phyloP scores from a whole-genome alignment of 2,113 vertebrate genomes.

The Callocephalon fimbriatum region DNA sequence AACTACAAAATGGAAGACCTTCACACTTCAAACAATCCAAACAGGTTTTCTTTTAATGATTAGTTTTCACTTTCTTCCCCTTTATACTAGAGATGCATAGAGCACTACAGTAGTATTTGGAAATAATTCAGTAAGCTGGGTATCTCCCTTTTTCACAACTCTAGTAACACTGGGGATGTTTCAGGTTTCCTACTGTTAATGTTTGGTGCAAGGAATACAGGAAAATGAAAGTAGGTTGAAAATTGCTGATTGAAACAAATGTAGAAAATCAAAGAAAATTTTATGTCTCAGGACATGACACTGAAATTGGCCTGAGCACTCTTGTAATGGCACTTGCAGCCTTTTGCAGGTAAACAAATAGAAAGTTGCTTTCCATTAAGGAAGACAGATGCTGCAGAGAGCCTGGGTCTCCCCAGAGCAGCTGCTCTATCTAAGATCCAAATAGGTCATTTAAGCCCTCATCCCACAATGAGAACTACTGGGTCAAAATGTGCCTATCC shows the following conservation, averaged over 20 bases:
- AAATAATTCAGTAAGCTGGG: slow-evolving; percentile 14
- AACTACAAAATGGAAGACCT: slow-evolving; percentile 39
- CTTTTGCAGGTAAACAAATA: slow-evolving; percentile 61
- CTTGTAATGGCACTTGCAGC: not conserved
- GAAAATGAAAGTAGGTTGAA: slow-evolving; percentile 3
- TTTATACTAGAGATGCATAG: not conserved
- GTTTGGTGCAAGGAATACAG: not conserved
- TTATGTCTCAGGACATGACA: not conserved
- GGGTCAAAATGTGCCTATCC: slow-evolving; percentile 53
- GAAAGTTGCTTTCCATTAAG: slow-evolving; percentile 50
- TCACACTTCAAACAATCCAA: slow-evolving; percentile 30
- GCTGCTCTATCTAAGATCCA: slow-evolving; percentile 49
- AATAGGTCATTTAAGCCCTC: slow-evolving; percentile 61
- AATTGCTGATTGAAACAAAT: not conserved
- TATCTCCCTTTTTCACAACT: slow-evolving; percentile 43
- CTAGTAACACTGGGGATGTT: not conserved
- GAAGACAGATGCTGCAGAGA: slow-evolving; percentile 60
- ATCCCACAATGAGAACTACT: slow-evolving; percentile 15
- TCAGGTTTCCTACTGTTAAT: slow-evolving; percentile 30
- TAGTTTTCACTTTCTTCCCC: slow-evolving; percentile 4
- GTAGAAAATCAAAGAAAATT: not conserved
- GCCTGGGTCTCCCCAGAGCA: slow-evolving; percentile 27
- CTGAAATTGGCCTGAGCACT: not conserved
- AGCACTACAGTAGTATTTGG: not conserved
- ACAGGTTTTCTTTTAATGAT: slow-evolving; percentile 65